Conservation (phyloP, 1,140 invertebrate genomes). For the Rhizoglyphus robini region DNA sequence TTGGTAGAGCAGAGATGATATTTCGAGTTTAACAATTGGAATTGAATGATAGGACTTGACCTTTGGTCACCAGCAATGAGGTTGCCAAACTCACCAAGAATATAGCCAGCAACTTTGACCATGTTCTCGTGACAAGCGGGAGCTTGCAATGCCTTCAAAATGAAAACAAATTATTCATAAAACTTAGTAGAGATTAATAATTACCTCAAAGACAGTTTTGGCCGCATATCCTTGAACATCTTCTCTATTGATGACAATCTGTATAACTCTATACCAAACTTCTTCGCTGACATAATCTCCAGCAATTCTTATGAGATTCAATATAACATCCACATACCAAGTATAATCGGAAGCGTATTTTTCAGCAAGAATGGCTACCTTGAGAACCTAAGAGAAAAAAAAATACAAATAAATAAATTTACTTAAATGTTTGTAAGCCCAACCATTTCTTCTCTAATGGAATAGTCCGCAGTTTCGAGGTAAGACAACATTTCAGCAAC, state of each 20-base stretch:
- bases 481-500: slow-evolving; percentile 99
- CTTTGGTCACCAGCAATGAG: slow-evolving; percentile 95
- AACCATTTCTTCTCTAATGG: slow-evolving; percentile 98
- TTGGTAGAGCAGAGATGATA: slow-evolving; percentile 94
- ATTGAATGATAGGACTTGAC: slow-evolving; percentile 84
- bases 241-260: slow-evolving; percentile 98
- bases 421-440: slow-evolving; percentile 19
- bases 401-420: slow-evolving; percentile 7
- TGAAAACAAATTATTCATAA: slow-evolving; percentile 30
- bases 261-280: slow-evolving; percentile 99
- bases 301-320: slow-evolving; percentile 97
- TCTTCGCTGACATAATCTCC: slow-evolving; percentile 91
- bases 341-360: slow-evolving; percentile 99
- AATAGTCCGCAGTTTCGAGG: slow-evolving; percentile 97
- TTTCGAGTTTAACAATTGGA: slow-evolving; percentile 92
- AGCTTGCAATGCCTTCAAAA: slow-evolving; percentile 87
- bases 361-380: slow-evolving; percentile 97
- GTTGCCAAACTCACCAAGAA: slow-evolving; percentile 98
- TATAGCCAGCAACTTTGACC: slow-evolving; percentile 99
- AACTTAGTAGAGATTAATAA: slow-evolving; percentile 21
- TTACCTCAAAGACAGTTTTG: slow-evolving; percentile 99
- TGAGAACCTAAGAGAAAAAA: slow-evolving; percentile 47
- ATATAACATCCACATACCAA: slow-evolving; percentile 97
- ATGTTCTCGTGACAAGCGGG: slow-evolving; percentile 99
- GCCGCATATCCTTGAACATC: slow-evolving; percentile 99